Evolutionary conservation across 2,888 invertebrate genomes (phyloP), one percentile per base, ranked within the genome.

Genomic region (Ectemnius continuus): DNA sequence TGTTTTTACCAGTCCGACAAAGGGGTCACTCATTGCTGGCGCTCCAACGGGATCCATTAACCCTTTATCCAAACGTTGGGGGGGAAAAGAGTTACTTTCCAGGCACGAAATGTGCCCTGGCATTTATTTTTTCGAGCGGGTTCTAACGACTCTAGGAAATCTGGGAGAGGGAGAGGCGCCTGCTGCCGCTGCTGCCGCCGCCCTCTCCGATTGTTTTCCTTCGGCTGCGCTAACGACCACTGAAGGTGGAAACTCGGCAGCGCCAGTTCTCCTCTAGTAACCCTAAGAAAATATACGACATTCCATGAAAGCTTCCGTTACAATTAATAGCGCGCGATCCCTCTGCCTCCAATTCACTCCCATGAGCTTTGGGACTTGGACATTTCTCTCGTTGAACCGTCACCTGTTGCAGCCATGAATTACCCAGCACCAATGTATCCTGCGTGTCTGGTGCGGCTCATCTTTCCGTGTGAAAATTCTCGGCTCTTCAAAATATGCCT

Each of bases 51-150:
- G 2, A 6, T 36, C 36, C 36, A 36, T 36, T 36, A 36, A 36
- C 36, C 36, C 8, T 36, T 36, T 36, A 8, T 36, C 8, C 8
- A 36, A 36, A 36, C 36, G n/a, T 36, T 36, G 8, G 3, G 3
- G 23, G 23, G 36, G 36, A 16, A 52, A 52, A 52, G 16, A 52
- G 52, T 16, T 52, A 52, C 52, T 52, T 52, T 52, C 36, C 52
- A 52, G 16, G n/a, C 52, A 52, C 16, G 52, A 52, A 52, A 16
- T 52, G n/a, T 52, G 52, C 16, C 23, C 16, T 52, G 36, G 36
- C 8, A 52, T 52, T 52, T 52, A 16, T 52, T 52, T 52, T 52
- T 16, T 16, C 2, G 8, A 11, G 14, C 52, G 52, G 52, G 8
- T 14, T 14, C 8, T 6, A 52, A 52, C 52, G 52, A 16, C 52